Conservation (phyloP, 2,797 vertebrate genomes). For the Eulemur rubriventer region DNA sequence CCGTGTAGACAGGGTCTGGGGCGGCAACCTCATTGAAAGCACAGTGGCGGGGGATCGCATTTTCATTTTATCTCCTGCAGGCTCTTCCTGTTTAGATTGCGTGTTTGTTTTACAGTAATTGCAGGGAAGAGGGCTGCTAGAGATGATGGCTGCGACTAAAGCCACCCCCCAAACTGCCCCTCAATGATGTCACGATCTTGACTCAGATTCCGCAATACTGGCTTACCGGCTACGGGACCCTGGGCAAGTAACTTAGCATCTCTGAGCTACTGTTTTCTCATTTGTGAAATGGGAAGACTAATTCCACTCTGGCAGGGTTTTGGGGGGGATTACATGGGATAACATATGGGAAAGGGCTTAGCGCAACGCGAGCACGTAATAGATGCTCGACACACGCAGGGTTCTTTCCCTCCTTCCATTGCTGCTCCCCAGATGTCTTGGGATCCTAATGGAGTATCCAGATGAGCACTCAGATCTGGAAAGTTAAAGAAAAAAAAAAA, state of each 20-base stretch:
- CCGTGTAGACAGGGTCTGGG: background rate
- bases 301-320: background rate
- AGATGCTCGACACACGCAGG: background rate
- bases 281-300: background rate
- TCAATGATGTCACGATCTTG: background rate
- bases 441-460: constrained; percentile 1
- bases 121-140: background rate
- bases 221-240: background rate
- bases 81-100: background rate
- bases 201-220: background rate
- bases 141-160: background rate
- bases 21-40: background rate
- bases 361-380: background rate
- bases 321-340: background rate
- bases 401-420: background rate
- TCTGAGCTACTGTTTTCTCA: background rate
- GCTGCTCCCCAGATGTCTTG: constrained; percentile 49
- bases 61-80: background rate
- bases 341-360: background rate
- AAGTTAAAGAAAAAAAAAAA: background rate
- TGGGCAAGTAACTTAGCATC: background rate
- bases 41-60: too few species aligned
- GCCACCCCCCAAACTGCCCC: background rate
- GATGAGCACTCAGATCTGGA: constrained; percentile 37
- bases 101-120: background rate